Evolutionary conservation across 2,113 vertebrate species (phyloP), one percentile per base, ranked within the genome.

Genomic region (Proterorhinus semilunaris): DNA sequence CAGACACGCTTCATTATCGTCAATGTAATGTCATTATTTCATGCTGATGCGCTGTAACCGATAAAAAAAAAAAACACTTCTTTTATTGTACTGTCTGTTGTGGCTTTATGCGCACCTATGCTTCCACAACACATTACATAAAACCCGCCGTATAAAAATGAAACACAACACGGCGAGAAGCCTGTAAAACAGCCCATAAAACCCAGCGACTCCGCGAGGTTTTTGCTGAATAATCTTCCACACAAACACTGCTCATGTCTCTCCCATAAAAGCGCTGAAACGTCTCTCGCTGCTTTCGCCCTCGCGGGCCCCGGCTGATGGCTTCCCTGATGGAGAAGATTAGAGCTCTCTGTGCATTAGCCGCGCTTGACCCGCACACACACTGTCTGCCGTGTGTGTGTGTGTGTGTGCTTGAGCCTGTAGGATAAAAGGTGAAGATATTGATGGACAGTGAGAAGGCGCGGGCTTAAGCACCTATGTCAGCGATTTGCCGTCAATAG

Each of bases 361-460:
- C 52, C 49, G 50, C 62, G 72, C 65, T 55, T 47, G 65, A 69
- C 69, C 44, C 55, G 27, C 27, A 36, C 27, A 36, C 27, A 49
- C 16, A 21, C 62, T 48, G 65, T 12, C 36, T 51, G 55, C 3
- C 6, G 66, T 43, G 16, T 62, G 27, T 65, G 45, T 62, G 58
- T 62, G 48, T 62, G 52, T 57, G 13, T 65, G 42, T 67, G 17
- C 21, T 21, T 58, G 51, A 43, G 15, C 42, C 57, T 62, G 64
- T 17, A 65, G 72, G 72, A 75, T 70, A 62, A 73, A 81, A 78
- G 78, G 75, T 76, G 72, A 84, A 55, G 21, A 36, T 78, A 84
- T 81, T 68, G 75, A 81, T 66, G 78, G 46, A 52, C 67, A 68
- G 54, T 47, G 59, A 72, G 68, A 73, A 7, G 69, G 44, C 49